phyloP scores from a whole-genome alignment of 2,113 vertebrate species.

The Plotosus lineatus region DNA sequence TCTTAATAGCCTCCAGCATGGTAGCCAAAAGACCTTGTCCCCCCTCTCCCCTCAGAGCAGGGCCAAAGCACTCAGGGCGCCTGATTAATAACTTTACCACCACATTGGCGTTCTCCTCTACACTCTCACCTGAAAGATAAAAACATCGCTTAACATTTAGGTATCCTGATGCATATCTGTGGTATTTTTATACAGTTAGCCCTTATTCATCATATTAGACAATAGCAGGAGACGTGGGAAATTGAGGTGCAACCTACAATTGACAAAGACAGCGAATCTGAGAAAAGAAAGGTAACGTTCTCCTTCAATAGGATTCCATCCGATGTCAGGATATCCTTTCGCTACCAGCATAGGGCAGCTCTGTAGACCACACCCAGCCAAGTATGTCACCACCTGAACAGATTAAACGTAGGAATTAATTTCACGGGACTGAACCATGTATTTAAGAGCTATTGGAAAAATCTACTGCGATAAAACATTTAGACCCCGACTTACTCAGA shows the following conservation, averaged over 20 bases:
- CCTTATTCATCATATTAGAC: background rate
- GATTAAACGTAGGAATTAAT: slow-evolving; percentile 10
- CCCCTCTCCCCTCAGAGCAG: slow-evolving; percentile 91
- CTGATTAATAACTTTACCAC: slow-evolving; percentile 96
- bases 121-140: slow-evolving; percentile 84
- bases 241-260: slow-evolving; percentile 71
- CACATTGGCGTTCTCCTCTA: slow-evolving; percentile 97
- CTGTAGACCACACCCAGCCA: slow-evolving; percentile 94
- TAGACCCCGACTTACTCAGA: too few species aligned
- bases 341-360: slow-evolving; percentile 90
- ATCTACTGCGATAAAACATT: background rate
- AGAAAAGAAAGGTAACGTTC: slow-evolving; percentile 96
- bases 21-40: slow-evolving; percentile 88
- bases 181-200: background rate
- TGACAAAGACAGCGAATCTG: slow-evolving; percentile 94
- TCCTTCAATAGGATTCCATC: slow-evolving; percentile 98
- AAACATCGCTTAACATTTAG: background rate
- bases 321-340: slow-evolving; percentile 93
- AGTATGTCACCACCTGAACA: slow-evolving; percentile 91
- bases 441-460: background rate
- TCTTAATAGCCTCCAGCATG: slow-evolving; percentile 92
- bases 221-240: background rate
- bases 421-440: background rate
- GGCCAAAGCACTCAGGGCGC: slow-evolving; percentile 93
- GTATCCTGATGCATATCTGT: background rate